Conservation (phyloP, 1,140 invertebrate species). For the Pristionchus pacificus region DNA sequence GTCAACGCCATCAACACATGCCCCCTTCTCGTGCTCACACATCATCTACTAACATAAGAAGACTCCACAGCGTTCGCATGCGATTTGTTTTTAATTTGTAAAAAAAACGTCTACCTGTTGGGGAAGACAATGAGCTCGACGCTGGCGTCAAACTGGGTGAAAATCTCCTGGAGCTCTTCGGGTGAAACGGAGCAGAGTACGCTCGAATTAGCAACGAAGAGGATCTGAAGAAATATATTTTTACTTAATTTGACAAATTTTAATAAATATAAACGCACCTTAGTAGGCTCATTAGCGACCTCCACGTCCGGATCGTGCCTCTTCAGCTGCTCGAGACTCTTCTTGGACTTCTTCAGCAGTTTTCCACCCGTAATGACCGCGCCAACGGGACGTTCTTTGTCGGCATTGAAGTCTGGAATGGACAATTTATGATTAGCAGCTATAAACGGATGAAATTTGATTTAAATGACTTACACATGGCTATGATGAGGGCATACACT, state of each 20-base stretch:
- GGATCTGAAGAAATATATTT: conserved; percentile 17
- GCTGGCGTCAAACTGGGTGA: conserved; percentile 13
- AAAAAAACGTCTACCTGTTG: conserved; percentile 15
- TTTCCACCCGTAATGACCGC: conserved; percentile 19
- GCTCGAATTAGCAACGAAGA: conserved; percentile 33
- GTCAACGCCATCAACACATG: background rate
- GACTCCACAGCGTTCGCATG: conserved; percentile 14
- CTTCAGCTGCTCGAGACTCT: conserved; percentile 27
- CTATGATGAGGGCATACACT: too few species aligned
- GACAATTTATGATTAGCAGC: too few species aligned
- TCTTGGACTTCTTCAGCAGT: conserved; percentile 26
- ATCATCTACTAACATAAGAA: too few species aligned
- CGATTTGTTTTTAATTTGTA: conserved; percentile 1
- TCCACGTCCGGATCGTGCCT: conserved; percentile 25
- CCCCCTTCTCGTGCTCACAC: background rate
- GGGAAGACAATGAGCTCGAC: conserved; percentile 28
- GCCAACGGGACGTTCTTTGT: conserved; percentile 17
- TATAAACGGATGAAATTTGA: too few species aligned
- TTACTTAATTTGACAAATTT: conserved; percentile 16
- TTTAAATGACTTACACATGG: too few species aligned
- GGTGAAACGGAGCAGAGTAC: conserved; percentile 28
- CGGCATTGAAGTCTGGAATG: conserved; percentile 34
- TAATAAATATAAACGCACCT: conserved; percentile 6
- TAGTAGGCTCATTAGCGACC: conserved; percentile 21
- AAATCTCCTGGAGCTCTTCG: conserved; percentile 33